phyloP scores from a whole-genome alignment of 2,797 vertebrate genomes.

The Perodicticus potto region DNA sequence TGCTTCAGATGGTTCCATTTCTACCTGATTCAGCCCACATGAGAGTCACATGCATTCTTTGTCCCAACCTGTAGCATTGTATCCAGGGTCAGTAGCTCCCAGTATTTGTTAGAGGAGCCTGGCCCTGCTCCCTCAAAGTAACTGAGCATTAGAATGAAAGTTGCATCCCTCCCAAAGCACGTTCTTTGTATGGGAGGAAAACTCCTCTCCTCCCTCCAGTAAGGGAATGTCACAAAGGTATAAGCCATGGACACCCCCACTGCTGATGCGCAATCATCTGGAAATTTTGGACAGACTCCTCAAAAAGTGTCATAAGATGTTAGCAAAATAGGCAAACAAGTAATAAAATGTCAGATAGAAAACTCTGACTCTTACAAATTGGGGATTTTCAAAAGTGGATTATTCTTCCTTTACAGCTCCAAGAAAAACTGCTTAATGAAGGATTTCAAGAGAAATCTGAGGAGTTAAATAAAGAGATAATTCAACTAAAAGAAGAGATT shows the following conservation, averaged over 20 bases:
- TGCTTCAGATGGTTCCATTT: neutral
- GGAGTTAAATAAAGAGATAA: neutral
- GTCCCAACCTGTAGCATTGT: neutral
- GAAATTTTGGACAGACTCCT: neutral
- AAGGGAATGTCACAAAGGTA: too few relatives aligned
- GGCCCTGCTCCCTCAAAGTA: too few relatives aligned
- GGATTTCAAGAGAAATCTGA: neutral
- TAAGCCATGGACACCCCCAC: too few relatives aligned
- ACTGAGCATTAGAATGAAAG: too few relatives aligned
- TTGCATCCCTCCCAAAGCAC: too few relatives aligned
- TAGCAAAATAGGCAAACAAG: neutral
- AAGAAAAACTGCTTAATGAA: neutral
- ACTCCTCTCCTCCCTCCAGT: too few relatives aligned
- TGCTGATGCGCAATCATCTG: neutral
- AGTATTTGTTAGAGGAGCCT: too few relatives aligned
- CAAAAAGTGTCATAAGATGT: too few relatives aligned
- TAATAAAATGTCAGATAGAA: neutral
- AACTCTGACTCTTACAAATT: neutral
- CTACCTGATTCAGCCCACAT: neutral
- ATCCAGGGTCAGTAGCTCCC: too few relatives aligned
- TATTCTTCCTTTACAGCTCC: neutral
- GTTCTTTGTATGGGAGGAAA: too few relatives aligned
- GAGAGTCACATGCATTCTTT: neutral
- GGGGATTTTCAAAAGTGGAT: neutral
- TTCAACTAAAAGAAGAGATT: neutral